Conservation (phyloP, 1,140 invertebrate species). For the Plectus sambesii region DNA sequence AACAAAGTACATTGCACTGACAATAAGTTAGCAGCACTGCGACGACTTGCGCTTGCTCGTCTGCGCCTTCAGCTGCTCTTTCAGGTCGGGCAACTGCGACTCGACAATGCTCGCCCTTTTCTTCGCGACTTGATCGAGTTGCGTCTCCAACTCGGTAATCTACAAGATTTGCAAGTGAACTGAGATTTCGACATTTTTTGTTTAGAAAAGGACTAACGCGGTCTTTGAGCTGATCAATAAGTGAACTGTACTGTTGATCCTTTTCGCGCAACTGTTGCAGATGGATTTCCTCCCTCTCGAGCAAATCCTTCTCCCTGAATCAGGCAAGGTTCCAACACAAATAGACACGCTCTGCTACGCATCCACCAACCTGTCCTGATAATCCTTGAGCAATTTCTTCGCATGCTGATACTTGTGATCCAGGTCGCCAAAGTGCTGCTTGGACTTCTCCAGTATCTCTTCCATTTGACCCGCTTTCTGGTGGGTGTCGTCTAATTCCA, state of each 20-base stretch:
- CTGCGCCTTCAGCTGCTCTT: constrained; percentile 17
- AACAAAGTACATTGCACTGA: too few relatives aligned
- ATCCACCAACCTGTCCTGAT: constrained; percentile 32
- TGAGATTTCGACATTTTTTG: too few relatives aligned
- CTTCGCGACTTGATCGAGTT: constrained; percentile 28
- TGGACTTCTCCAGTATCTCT: constrained; percentile 28
- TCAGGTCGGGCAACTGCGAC: constrained; percentile 25
- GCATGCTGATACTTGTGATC: constrained; percentile 42
- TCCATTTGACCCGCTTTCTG: constrained; percentile 39
- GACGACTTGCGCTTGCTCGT: background rate
- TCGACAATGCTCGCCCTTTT: constrained; percentile 23
- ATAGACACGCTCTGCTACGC: background rate
- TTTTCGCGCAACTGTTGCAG: constrained; percentile 38
- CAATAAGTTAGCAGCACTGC: too few relatives aligned
- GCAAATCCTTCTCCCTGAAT: constrained; percentile 38
- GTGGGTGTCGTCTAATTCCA: constrained; percentile 34
- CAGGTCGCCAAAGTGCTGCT: constrained; percentile 31
- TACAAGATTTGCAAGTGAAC: too few relatives aligned
- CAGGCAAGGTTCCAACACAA: constrained; percentile 1
- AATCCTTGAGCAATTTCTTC: constrained; percentile 31
- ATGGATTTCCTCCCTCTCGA: constrained; percentile 41
- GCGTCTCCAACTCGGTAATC: constrained; percentile 38
- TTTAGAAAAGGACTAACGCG: too few relatives aligned
- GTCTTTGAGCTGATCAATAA: constrained; percentile 29
- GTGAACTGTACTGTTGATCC: constrained; percentile 32